A percentile compares a stretch with the other conserved stretches of the same genome.
Evolutionary conservation across 1,140 invertebrate genomes (phyloP).

Genomic region (Drosophila bipectinata): DNA sequence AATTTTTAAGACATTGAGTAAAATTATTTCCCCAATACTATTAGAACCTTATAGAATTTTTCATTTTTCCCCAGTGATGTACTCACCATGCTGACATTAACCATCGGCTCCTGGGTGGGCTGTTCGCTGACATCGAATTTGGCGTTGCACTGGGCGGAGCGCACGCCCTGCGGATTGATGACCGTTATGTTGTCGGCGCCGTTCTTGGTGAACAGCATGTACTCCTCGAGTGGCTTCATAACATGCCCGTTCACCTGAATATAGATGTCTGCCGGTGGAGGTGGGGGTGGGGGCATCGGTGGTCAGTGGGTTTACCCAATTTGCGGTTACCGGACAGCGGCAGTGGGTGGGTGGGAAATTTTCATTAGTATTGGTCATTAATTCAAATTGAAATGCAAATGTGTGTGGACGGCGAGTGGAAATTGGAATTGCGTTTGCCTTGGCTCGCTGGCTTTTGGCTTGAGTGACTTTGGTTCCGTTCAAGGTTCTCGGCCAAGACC

Average conservation of each 20-base stretch:
- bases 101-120: conserved; percentile 86
- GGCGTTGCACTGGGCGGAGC: conserved; percentile 91
- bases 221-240: conserved; percentile 94
- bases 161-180: conserved; percentile 91
- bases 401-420: conserved; percentile 45
- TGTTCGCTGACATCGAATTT: conserved; percentile 88
- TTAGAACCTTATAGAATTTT: too few relatives aligned
- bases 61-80: not conserved
- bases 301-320: conserved; percentile 40
- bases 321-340: conserved; percentile 29
- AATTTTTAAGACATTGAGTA: too few relatives aligned
- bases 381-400: conserved; percentile 82
- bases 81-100: conserved; percentile 88
- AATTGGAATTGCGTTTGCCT: conserved; percentile 47
- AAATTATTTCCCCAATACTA: not conserved
- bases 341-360: conserved; percentile 38
- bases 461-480: conserved; percentile 10
- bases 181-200: conserved; percentile 92
- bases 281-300: not conserved
- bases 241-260: conserved; percentile 90
- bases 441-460: conserved; percentile 9
- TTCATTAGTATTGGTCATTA: conserved; percentile 82
- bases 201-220: conserved; percentile 93
- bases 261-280: conserved; percentile 88
- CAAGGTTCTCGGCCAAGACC: not conserved